Conservation (phyloP, 2,797 vertebrate genomes). For the Dryobates pubescens region DNA sequence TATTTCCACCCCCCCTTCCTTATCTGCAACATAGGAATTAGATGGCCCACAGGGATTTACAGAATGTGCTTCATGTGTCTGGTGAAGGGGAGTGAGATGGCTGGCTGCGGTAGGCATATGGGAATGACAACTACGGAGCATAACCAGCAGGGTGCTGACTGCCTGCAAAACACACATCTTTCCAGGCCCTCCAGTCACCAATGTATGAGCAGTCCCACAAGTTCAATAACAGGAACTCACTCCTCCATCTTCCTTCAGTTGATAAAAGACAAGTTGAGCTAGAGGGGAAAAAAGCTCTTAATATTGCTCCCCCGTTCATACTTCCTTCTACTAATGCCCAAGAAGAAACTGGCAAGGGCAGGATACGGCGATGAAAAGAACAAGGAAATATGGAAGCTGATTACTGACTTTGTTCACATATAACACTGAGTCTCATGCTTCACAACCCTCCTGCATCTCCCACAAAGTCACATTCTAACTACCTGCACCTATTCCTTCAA, state of each 20-base stretch:
- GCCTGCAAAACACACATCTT: background rate
- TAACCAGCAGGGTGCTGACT: background rate
- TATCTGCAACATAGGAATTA: background rate
- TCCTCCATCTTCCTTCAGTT: background rate
- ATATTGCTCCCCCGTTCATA: background rate
- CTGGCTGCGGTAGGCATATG: fast-evolving
- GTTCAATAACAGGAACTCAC: background rate
- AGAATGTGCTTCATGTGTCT: fast-evolving
- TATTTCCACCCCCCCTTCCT: background rate
- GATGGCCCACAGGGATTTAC: background rate
- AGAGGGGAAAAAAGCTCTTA: background rate
- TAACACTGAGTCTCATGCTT: fast-evolving
- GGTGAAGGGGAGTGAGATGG: background rate
- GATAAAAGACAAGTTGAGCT: background rate
- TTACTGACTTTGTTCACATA: background rate
- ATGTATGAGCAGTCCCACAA: fast-evolving
- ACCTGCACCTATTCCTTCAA: background rate
- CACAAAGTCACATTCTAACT: background rate
- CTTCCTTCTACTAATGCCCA: background rate
- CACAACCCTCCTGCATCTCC: background rate
- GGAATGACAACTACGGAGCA: background rate
- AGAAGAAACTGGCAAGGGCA: background rate
- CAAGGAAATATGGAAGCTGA: background rate
- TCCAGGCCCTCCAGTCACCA: background rate
- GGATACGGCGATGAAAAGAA: background rate